Evolutionary conservation across 2,113 vertebrate species (phyloP).

Genomic region (Strix aluco): DNA sequence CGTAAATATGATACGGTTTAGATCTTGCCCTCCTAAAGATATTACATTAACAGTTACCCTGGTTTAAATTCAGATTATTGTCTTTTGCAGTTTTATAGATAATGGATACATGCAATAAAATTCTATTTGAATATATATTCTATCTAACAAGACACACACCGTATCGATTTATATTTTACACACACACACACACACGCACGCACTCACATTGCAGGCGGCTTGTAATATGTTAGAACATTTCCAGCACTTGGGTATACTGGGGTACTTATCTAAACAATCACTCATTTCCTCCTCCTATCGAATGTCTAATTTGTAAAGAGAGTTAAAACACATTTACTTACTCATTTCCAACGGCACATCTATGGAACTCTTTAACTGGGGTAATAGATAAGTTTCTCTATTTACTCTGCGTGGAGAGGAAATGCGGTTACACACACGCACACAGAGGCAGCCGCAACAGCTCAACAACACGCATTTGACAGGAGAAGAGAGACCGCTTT

Average conservation of each 20-base stretch:
- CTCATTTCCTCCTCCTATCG: slow-evolving; percentile 59
- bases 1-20: slow-evolving; percentile 23
- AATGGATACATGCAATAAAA: slow-evolving; percentile 43
- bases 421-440: slow-evolving; percentile 21
- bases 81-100: slow-evolving; percentile 30
- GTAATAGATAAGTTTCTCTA: slow-evolving; percentile 56
- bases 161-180: slow-evolving; percentile 60
- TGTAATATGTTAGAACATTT: slow-evolving; percentile 17
- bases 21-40: slow-evolving; percentile 35
- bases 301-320: slow-evolving; percentile 57
- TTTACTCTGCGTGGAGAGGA: slow-evolving; percentile 39
- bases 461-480: neutral
- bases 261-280: slow-evolving; percentile 62
- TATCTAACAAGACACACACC: slow-evolving; percentile 33
- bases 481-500: neutral
- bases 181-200: neutral
- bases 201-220: neutral
- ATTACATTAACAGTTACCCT: slow-evolving; percentile 21
- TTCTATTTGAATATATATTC: slow-evolving; percentile 58
- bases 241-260: slow-evolving; percentile 33
- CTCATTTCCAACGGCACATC: slow-evolving; percentile 32
- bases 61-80: slow-evolving; percentile 56
- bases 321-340: slow-evolving; percentile 61
- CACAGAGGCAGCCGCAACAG: neutral
- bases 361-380: slow-evolving; percentile 36